These are phyloP conservation scores for Hyppa rectilinea DNA, from an alignment of 2,888 invertebrate species.

Conservation along the genomic window DNA sequence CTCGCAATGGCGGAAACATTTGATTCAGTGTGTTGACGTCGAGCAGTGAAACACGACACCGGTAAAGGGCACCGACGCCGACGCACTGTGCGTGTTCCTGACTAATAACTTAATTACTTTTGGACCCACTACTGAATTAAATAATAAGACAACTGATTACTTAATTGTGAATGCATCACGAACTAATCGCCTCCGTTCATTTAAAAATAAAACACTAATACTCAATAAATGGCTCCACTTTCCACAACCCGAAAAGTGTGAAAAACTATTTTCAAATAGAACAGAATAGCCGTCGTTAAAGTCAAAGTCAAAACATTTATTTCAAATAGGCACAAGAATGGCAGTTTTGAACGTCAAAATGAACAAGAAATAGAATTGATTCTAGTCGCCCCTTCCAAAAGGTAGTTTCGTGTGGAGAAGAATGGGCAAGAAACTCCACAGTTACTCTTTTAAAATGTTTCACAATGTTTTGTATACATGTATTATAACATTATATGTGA, in stretches of 20 bases:
- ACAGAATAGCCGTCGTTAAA: conserved; percentile 26
- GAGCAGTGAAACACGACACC: conserved; percentile 8
- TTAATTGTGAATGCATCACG: conserved; percentile 18
- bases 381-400: too few species aligned
- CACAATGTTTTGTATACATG: too few species aligned
- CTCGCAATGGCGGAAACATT: conserved; percentile 34
- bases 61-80: conserved; percentile 10
- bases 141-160: conserved; percentile 20
- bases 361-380: too few species aligned
- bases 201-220: conserved; percentile 1
- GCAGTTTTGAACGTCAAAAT: too few species aligned
- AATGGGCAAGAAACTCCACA: too few species aligned
- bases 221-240: neutral
- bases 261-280: conserved; percentile 35
- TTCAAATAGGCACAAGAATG: too few species aligned
- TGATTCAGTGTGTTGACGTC: conserved; percentile 38
- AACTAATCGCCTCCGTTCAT: conserved; percentile 22
- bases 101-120: conserved; percentile 43
- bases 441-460: too few species aligned
- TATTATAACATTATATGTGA: too few species aligned
- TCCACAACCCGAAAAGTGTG: conserved; percentile 14
- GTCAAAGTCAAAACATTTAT: too few species aligned
- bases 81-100: conserved; percentile 32
- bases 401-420: too few species aligned
- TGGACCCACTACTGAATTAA: conserved; percentile 13